Evolutionary conservation across 2,888 invertebrate species (phyloP).

Genomic region (Suillia variegata): DNA sequence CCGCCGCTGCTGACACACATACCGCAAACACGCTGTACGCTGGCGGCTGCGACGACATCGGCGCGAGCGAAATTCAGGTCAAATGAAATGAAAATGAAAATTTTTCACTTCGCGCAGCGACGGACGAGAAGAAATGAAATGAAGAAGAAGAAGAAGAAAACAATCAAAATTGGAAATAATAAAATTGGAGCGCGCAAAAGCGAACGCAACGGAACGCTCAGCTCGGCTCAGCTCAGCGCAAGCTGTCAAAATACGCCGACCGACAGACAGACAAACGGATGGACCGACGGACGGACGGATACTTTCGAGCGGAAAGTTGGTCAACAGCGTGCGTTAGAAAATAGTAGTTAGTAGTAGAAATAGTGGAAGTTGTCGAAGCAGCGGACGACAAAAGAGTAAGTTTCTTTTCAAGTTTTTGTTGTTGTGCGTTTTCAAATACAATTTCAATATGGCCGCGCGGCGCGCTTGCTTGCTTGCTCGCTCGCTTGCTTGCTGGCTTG

Average conservation of each 20-base stretch:
- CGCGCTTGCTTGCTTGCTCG: background rate
- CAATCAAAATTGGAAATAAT: conserved; percentile 35
- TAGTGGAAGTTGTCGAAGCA: background rate
- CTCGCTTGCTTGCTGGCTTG: background rate
- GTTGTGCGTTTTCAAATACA: background rate
- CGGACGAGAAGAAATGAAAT: too few species aligned
- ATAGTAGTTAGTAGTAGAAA: background rate
- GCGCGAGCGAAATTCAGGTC: conserved; percentile 55
- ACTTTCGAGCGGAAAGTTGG: conserved; percentile 22
- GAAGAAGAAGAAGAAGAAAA: too few species aligned
- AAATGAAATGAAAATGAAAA: conserved; percentile 60
- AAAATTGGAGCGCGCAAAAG: conserved; percentile 46
- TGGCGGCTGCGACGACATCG: too few species aligned
- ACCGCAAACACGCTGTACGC: too few species aligned
- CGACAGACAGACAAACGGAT: background rate
- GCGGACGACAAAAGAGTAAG: conserved; percentile 24
- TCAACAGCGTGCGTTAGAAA: conserved; percentile 3
- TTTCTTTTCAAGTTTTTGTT: conserved; percentile 47
- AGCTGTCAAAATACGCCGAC: conserved; percentile 6
- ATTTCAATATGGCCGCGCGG: background rate
- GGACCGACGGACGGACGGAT: conserved; percentile 15
- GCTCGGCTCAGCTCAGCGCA: too few species aligned
- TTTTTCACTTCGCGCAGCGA: conserved; percentile 29
- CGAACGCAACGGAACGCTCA: too few species aligned
- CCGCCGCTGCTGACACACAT: conserved; percentile 49